Conservation (phyloP, 2,888 invertebrate genomes). For the Macropis europaea region DNA sequence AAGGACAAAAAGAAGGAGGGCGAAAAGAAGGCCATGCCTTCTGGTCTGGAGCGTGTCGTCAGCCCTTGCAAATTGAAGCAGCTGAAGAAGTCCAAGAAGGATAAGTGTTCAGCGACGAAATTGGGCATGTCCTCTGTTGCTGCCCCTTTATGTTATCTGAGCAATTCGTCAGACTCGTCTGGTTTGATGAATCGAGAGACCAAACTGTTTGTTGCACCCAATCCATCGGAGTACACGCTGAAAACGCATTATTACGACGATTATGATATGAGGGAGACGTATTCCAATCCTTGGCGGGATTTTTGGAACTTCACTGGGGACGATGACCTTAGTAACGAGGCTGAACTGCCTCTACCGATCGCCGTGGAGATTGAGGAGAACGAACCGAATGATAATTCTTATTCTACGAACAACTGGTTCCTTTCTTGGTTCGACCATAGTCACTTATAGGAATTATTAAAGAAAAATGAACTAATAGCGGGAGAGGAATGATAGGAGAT, state of each 20-base stretch:
- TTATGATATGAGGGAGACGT: fast-evolving
- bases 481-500: not conserved
- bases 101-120: not conserved
- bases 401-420: not conserved
- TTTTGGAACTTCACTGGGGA: not conserved
- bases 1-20: not conserved
- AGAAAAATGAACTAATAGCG: not conserved
- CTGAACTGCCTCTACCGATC: not conserved
- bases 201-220: not conserved
- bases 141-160: not conserved
- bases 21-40: not conserved
- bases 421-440: not conserved
- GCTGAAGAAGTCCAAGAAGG: not conserved
- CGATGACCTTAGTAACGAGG: not conserved
- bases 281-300: not conserved
- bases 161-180: not conserved
- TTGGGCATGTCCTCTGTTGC: not conserved
- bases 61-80: conserved; percentile 25
- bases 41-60: conserved; percentile 10
- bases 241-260: not conserved
- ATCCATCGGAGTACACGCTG: conserved; percentile 20
- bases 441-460: not conserved
- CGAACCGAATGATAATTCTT: not conserved
- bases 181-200: not conserved
- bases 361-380: not conserved